Percentiles rank a stretch among this genome's conserved stretches.
Conservation (phyloP, 2,888 invertebrate genomes). For the Thysanoteuthis rhombus region DNA sequence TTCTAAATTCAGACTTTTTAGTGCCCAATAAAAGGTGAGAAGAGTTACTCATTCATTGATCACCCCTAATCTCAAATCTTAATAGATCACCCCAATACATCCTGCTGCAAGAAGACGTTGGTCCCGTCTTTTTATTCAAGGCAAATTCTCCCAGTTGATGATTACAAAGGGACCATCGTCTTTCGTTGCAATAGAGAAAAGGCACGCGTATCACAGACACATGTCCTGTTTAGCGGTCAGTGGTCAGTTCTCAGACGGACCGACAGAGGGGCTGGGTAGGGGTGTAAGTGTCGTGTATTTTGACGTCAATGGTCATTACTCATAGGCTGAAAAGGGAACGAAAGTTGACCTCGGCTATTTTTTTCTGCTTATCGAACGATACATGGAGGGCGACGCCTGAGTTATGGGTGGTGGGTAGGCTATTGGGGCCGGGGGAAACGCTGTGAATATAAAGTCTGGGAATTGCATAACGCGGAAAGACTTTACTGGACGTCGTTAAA, state of each 20-base stretch:
- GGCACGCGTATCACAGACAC: neutral
- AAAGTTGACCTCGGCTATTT: neutral
- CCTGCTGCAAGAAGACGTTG: no score
- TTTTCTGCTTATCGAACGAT: neutral
- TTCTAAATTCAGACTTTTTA: no score
- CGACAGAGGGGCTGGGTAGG: neutral
- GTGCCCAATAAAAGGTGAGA: no score
- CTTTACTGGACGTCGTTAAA: neutral
- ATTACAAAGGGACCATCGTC: neutral
- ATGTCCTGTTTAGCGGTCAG: neutral
- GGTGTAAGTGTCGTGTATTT: neutral
- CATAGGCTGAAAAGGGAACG: neutral
- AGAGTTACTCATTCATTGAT: no score
- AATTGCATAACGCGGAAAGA: neutral
- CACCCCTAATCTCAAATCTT: no score
- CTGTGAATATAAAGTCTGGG: neutral
- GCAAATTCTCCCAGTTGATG: no score
- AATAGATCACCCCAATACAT: no score
- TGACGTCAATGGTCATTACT: neutral
- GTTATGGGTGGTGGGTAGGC: neutral
- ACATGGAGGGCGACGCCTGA: neutral
- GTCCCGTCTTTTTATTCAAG: no score
- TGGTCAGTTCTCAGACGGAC: neutral
- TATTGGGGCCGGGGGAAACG: neutral
- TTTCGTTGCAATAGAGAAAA: neutral